Base-by-base conservation (phyloP, 53 echinoderm and acorn worm species). In the Arbacia lixula region DNA sequence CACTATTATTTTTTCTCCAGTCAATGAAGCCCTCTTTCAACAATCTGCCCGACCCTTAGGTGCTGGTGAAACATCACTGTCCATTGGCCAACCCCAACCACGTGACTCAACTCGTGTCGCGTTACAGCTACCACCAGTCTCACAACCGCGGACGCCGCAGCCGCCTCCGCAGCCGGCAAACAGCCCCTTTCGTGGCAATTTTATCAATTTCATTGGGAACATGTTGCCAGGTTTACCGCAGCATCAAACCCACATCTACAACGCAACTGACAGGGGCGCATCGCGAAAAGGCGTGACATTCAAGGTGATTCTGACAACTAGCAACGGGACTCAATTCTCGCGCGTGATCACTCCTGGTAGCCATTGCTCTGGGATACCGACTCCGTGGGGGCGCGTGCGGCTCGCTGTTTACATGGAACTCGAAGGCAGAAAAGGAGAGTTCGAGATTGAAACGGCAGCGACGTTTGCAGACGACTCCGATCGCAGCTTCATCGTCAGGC, bases 401-500 rank as follows among this genome's bases (percentile, higher is more conserved):
- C 39, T 66, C 9, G 3, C n/a, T 19, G 66, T 66, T 2, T 66
- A 66, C 39, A 66, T 3, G 1, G 22, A 66, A 24, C 20, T 37
- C 39, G 20, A n/a, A 2, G 37, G 39, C 0, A 24, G n/a, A 0
- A 35, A 0, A 5, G 66, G 66, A 6, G 20, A 10, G 3, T 66
- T 66, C 37, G 37, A 36, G 12, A 36, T 10, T 10, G 21, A 34
- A 0, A 32, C 19, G 39, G 36, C 20, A 6, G 66, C 38, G 10
- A 0, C 3, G 66, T 66, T 36, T 66, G 35, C 66, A 19, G 66
- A 66, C 14, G 66, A 66, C 33, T 66, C 66, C 2, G 66, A 66
- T 36, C 66, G 66, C 3, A 66, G 38, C 6, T 66, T 66, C 22
- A 66, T 66, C 39, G 66, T 66, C 38, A 66, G 12, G 66, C 36